Evolutionary conservation across 2,888 invertebrate genomes (phyloP).

Genomic region (Nephrotoma appendiculata): DNA sequence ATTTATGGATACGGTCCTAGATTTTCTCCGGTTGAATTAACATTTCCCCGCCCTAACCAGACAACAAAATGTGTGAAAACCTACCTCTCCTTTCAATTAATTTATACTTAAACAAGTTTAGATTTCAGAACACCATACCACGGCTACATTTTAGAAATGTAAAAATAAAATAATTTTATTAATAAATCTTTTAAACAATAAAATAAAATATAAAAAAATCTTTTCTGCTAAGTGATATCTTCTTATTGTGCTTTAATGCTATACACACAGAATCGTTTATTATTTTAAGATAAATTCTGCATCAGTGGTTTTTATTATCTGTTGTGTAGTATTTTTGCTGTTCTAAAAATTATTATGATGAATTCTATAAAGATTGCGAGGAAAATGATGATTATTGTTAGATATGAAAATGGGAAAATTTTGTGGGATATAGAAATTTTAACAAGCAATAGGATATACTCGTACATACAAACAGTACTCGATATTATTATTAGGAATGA

Average conservation of each 20-base stretch:
- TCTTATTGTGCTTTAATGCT: background rate
- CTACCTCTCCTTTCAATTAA: background rate
- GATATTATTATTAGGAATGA: background rate
- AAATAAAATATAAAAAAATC: background rate
- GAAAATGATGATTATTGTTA: background rate
- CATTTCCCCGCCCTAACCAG: background rate
- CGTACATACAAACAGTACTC: background rate
- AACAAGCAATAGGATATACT: background rate
- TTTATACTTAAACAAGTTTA: background rate
- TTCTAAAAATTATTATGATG: background rate
- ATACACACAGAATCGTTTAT: background rate
- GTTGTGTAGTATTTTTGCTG: background rate
- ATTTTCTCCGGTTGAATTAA: too few species aligned
- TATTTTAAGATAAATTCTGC: constrained; percentile 4
- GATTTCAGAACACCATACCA: background rate
- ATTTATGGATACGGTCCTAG: too few species aligned
- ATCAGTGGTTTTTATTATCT: constrained; percentile 3
- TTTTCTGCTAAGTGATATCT: background rate
- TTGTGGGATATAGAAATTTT: background rate
- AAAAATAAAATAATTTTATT: background rate
- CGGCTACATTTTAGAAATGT: background rate
- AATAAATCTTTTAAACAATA: background rate
- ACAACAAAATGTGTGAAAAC: background rate
- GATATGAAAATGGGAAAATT: background rate
- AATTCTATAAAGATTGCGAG: background rate